A percentile compares a stretch with the other conserved stretches of the same genome.
These are phyloP conservation scores for Bryconaethiops microstoma DNA, from an alignment of 2,797 vertebrate species.

Conservation along the genomic window DNA sequence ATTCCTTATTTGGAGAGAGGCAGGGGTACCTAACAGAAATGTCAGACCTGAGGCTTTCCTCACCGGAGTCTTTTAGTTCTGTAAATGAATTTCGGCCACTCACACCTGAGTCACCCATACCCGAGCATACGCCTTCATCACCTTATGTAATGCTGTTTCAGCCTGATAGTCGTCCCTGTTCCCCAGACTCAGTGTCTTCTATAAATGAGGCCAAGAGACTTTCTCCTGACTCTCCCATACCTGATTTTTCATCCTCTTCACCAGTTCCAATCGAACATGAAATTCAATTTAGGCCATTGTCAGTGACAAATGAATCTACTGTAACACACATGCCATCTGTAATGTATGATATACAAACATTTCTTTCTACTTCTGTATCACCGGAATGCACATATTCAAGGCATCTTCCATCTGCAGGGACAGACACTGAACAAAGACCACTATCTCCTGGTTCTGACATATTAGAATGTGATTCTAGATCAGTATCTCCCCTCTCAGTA, in stretches of 20 bases:
- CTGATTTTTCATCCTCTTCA: constrained; percentile 55
- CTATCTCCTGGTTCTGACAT: constrained; percentile 66
- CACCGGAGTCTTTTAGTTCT: constrained; percentile 61
- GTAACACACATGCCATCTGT: neutral
- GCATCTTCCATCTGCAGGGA: constrained; percentile 49
- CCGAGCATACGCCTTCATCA: constrained; percentile 32
- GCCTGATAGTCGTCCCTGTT: constrained; percentile 49
- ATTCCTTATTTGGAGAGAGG: constrained; percentile 43
- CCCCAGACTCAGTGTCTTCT: constrained; percentile 66
- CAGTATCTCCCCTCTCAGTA: constrained; percentile 31
- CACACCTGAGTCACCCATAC: constrained; percentile 55
- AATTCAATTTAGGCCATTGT: neutral
- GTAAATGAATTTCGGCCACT: constrained; percentile 48
- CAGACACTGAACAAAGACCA: constrained; percentile 53
- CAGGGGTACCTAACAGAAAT: constrained; percentile 10
- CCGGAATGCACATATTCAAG: constrained; percentile 2
- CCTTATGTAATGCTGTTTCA: constrained; percentile 4
- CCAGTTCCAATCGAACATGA: constrained; percentile 39
- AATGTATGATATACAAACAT: constrained; percentile 26
- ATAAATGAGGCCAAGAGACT: constrained; percentile 61
- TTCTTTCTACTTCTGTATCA: constrained; percentile 5
- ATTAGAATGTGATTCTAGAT: constrained; percentile 66
- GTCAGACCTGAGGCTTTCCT: constrained; percentile 52
- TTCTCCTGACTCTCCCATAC: constrained; percentile 73
- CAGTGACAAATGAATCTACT: neutral